Conservation (phyloP, 2,113 vertebrate genomes). For the Anarhynchus alexandrinus region DNA sequence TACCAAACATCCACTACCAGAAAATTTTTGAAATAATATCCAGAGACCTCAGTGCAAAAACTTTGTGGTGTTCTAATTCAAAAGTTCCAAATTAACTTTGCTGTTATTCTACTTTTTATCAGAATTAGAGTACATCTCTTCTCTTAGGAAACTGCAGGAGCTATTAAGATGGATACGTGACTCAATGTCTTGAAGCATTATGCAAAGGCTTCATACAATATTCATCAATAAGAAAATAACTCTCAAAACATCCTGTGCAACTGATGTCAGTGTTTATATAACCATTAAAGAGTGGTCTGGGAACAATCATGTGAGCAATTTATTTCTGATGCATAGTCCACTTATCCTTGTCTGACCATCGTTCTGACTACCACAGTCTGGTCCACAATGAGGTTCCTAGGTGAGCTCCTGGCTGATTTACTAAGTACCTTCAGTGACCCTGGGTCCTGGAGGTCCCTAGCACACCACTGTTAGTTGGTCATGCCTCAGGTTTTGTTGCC, state of each 20-base stretch:
- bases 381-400: background rate
- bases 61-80: background rate
- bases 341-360: background rate
- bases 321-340: background rate
- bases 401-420: background rate
- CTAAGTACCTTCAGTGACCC: background rate
- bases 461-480: background rate
- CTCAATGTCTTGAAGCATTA: background rate
- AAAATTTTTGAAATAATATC: background rate
- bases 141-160: background rate
- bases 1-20: background rate
- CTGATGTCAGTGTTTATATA: background rate
- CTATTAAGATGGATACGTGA: background rate
- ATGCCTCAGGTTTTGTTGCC: background rate
- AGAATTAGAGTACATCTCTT: background rate
- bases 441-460: background rate
- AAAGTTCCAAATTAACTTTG: background rate
- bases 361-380: background rate
- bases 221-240: background rate
- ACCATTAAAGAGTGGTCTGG: background rate
- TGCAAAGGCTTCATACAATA: background rate
- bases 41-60: background rate
- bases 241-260: background rate
- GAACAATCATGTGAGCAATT: background rate
- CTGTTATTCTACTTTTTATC: background rate